Percentiles rank a stretch among this genome's conserved stretches.
Evolutionary conservation across 2,888 invertebrate genomes (phyloP).

Genomic region (Automeris io): DNA sequence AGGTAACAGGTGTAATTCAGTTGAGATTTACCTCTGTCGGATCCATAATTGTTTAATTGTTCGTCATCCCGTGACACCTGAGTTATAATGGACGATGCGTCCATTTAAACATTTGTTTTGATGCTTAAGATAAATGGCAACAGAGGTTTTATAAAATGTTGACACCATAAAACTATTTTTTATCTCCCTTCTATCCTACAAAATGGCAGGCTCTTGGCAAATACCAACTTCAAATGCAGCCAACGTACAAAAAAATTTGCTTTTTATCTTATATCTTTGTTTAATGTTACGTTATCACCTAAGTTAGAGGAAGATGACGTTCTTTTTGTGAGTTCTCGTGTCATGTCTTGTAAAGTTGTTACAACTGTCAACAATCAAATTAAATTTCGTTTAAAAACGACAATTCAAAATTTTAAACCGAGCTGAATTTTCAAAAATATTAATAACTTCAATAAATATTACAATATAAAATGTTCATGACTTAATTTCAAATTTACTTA

Average conservation of each 20-base stretch:
- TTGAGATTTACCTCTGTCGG: slow-evolving; percentile 91
- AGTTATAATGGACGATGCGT: slow-evolving; percentile 99
- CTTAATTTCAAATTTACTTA: no score
- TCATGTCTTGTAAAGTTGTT: slow-evolving; percentile 37
- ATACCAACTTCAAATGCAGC: slow-evolving; percentile 60
- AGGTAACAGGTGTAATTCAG: slow-evolving; percentile 74
- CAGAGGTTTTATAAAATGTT: slow-evolving; percentile 66
- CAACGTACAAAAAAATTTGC: slow-evolving; percentile 48
- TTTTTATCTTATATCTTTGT: slow-evolving; percentile 31
- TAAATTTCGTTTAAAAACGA: slow-evolving; percentile 22
- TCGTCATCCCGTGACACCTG: slow-evolving; percentile 99
- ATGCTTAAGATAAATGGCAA: slow-evolving; percentile 72
- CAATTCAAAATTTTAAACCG: background rate
- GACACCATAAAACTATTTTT: slow-evolving; percentile 78
- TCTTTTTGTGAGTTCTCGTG: slow-evolving; percentile 23
- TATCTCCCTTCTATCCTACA: slow-evolving; percentile 77
- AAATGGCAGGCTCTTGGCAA: slow-evolving; percentile 76
- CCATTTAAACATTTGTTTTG: slow-evolving; percentile 84
- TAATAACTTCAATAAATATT: no score
- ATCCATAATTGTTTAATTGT: slow-evolving; percentile 92
- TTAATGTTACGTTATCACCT: slow-evolving; percentile 11
- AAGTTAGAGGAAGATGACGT: slow-evolving; percentile 26
- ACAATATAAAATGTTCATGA: no score
- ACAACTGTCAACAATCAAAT: slow-evolving; percentile 46
- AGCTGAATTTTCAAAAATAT: no score